A percentile compares a stretch with the other conserved stretches of the same genome.
Conservation (phyloP, 1,140 invertebrate genomes). For the Tetragonula clypearis region DNA sequence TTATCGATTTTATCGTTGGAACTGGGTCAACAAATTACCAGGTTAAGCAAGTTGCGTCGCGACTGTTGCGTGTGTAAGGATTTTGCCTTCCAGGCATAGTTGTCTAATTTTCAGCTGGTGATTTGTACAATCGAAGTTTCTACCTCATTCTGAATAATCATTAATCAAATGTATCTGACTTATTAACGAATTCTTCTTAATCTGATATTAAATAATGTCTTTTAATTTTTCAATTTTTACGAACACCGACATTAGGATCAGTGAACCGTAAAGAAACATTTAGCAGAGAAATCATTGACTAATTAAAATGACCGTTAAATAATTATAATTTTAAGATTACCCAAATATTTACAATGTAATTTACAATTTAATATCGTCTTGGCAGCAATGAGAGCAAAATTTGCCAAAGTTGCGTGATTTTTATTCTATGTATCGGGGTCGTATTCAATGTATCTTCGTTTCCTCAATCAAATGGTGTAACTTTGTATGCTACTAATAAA, state of each 20-base stretch:
- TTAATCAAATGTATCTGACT: neutral
- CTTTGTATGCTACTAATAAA: neutral
- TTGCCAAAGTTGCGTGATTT: neutral
- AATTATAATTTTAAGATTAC: no score
- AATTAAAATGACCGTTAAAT: no score
- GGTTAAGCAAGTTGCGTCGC: constrained; percentile 59
- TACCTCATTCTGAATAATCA: neutral
- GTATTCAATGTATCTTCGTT: neutral
- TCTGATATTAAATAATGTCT: neutral
- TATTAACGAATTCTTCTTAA: neutral
- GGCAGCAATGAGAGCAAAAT: no score
- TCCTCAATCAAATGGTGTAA: neutral
- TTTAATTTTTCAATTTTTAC: neutral
- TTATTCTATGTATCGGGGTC: neutral
- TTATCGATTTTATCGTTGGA: constrained; percentile 58
- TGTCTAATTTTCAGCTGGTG: constrained; percentile 12
- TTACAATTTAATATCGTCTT: neutral
- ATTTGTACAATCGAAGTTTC: neutral
- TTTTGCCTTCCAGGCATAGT: constrained; percentile 11
- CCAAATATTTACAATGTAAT: no score
- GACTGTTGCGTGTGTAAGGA: neutral
- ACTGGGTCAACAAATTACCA: constrained; percentile 66
- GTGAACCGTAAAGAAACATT: no score
- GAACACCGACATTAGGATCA: no score
- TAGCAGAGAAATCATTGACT: no score